phyloP scores from a whole-genome alignment of 2,797 vertebrate species.

The Benthosema pterotum region DNA sequence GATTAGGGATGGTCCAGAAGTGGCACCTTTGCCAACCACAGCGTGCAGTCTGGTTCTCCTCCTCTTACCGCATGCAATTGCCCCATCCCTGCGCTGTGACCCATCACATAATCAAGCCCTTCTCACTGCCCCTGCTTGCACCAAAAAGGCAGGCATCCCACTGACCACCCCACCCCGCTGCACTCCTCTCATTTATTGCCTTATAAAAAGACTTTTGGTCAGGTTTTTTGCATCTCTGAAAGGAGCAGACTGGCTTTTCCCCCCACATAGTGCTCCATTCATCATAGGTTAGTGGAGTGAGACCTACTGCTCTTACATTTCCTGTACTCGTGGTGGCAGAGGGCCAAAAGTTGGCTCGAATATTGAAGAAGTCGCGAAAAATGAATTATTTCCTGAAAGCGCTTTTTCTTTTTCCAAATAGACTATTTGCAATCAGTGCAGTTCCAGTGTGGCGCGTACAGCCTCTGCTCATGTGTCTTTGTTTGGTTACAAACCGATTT shows the following conservation, averaged over 20 bases:
- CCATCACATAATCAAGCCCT: constrained; percentile 73
- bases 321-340: constrained; percentile 89
- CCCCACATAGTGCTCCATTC: constrained; percentile 96
- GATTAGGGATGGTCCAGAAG: constrained; percentile 67
- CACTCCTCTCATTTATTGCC: constrained; percentile 79
- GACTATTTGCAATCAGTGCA: constrained; percentile 55
- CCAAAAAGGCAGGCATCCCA: constrained; percentile 64
- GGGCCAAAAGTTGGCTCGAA: constrained; percentile 88
- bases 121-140: constrained; percentile 52
- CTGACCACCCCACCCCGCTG: constrained; percentile 57
- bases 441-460: constrained; percentile 24
- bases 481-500: constrained; percentile 70
- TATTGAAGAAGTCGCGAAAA: constrained; percentile 74
- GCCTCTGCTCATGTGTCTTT: constrained; percentile 60
- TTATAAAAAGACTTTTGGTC: constrained; percentile 80
- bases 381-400: constrained; percentile 90
- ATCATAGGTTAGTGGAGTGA: constrained; percentile 85
- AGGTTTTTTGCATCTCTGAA: constrained; percentile 87
- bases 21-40: constrained; percentile 75
- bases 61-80: constrained; percentile 63
- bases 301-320: constrained; percentile 86
- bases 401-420: constrained; percentile 40
- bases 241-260: constrained; percentile 82
- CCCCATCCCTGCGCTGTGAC: constrained; percentile 37
- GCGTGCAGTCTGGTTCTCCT: constrained; percentile 52